Base-by-base conservation (phyloP, 2,888 invertebrate genomes). In the Nymphalis c-album region DNA sequence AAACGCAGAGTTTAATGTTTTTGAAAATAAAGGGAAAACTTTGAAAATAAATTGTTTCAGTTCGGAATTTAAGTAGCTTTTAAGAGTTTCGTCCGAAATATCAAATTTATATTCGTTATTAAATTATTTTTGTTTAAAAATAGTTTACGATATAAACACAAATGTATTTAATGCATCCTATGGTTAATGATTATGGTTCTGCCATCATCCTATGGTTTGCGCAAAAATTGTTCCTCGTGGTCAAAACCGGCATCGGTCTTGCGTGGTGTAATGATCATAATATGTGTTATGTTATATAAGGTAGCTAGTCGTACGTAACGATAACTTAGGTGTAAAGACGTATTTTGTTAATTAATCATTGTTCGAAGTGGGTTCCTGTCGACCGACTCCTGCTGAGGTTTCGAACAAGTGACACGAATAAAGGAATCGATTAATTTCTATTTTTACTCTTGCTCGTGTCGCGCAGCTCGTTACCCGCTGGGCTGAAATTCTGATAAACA, bases 351-450 rank as follows among this genome's bases (percentile, higher is more conserved):
- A 55, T 51, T 51, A 51, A 35, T 55, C 51, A 40, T 46, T 53
- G 26, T 48, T 53, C 62, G 61, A 16, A 71, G 66, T 68, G 50
- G 73, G 72, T 76, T 78, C 74, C 77, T 76, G 74, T 74, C 71
- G 70, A 74, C 64, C 64, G 71, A 71, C 70, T 78, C 76, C 79
- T 80, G 65, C 60, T 62, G 78, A 81, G 79, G 79, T 84, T 81
- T 82, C 79, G 80, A 85, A 76, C 84, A 84, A 84, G 82, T 90
- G 90, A 90, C 91, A 88, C 87, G 82, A 85, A 88, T 90, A 87
- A 87, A 84, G 82, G 85, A 85, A 91, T 91, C 91, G 91, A 91
- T 92, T 88, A 86, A 83, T 83, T 86, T 90, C 91, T 92, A 92
- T 92, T 91, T 91, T 88, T 91, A 91, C 83, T 78, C 85, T 75